Evolutionary conservation across 2,113 vertebrate species (phyloP), one percentile per base, ranked within the genome.

Genomic region (Plotosus lineatus): DNA sequence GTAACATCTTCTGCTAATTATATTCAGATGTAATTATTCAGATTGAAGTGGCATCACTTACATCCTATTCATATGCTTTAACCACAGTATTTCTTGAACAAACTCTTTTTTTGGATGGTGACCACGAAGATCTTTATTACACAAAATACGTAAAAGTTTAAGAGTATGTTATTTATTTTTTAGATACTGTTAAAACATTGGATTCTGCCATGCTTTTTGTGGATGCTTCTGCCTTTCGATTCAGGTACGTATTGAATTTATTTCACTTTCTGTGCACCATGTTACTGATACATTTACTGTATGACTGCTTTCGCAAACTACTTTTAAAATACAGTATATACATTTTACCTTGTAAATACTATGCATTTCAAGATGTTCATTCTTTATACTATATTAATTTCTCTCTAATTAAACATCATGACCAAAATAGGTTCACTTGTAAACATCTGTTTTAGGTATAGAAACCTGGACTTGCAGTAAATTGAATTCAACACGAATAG

Each of bases 381-480:
- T n/a, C n/a, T n/a, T n/a, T n/a, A n/a, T n/a, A n/a, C n/a, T n/a
- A n/a, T n/a, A n/a, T n/a, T n/a, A n/a, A 21, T 21, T 31, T 38
- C 17, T 11, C 26, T 61, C 58, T 31, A 12, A 33, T 11, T 56
- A 17, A 17, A 31, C 28, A 7, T 12, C 26, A 33, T 15, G 7
- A 60, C 14, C 28, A 33, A 33, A 3, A 7, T 7, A 7, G 33
- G 17, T n/a, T 33, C 58, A 61, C 23, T 66, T 40, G 8, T n/a
- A 5, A 23, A n/a, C 10, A 42, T 66, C 1, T 65, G 1, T 84
- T 80, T 72, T 46, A 84, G 83, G 33, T 23, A 58, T 84, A 56
- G 56, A 7, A 23, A 26, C 71, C 15, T 33, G 19, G 3, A 44
- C 23, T 23, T 66, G 33, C 10, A 6, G 14, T 23, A 3, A 26